These are phyloP conservation scores for Petaurus breviceps DNA, from an alignment of 2,113 vertebrate species.

Conservation along the genomic window DNA sequence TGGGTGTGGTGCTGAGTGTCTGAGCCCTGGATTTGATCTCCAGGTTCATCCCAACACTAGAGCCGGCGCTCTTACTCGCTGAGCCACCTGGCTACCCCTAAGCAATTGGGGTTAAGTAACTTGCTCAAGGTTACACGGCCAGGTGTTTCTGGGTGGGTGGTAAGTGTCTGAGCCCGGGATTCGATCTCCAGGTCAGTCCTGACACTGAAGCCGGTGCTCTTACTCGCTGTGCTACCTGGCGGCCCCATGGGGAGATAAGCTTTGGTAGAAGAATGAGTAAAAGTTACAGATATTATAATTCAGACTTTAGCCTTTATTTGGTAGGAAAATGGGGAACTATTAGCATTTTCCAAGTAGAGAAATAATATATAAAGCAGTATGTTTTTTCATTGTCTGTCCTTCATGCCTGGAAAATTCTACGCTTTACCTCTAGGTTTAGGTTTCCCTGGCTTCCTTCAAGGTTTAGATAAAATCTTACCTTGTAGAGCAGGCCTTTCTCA, in stretches of 20 bases:
- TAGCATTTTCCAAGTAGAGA: background rate
- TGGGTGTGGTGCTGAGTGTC: too few relatives aligned
- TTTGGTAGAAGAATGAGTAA: background rate
- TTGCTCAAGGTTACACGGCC: too few relatives aligned
- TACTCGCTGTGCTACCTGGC: too few relatives aligned
- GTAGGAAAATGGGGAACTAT: background rate
- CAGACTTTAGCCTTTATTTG: background rate
- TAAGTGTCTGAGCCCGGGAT: too few relatives aligned
- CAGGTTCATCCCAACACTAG: too few relatives aligned
- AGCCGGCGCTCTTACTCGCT: too few relatives aligned
- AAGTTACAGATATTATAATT: background rate
- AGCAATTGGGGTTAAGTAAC: too few relatives aligned
- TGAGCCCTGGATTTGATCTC: too few relatives aligned
- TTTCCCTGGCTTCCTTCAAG: background rate
- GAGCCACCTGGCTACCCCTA: too few relatives aligned
- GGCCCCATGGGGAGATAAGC: background rate
- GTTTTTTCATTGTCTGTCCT: background rate
- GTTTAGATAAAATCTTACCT: background rate
- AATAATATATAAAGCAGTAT: background rate
- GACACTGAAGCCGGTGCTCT: too few relatives aligned
- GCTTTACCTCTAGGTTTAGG: background rate
- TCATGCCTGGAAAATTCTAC: background rate
- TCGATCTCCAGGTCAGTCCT: too few relatives aligned
- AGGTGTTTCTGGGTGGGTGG: too few relatives aligned
- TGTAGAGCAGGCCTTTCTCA: background rate